Base-by-base conservation (phyloP, 2,113 vertebrate species). In the Macquaria ambigua region DNA sequence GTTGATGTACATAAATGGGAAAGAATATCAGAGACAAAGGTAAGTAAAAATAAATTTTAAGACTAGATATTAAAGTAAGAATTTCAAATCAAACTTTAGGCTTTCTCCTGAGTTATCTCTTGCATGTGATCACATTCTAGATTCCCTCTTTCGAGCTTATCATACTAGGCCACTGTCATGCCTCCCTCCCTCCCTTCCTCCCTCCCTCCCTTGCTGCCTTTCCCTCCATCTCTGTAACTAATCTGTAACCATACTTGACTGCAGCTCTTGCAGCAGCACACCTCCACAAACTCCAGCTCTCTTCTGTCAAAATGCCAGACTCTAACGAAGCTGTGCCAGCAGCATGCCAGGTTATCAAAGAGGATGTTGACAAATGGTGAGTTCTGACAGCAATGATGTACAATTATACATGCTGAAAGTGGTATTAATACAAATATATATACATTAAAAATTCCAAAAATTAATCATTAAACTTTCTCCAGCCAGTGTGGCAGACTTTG, bases 291-390 rank as follows among this genome's bases (percentile, higher is more conserved):
- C 82, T 43, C 67, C 78, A 81, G 76, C 85, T 85, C 85, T 63
- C 28, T 43, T 67, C 85, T 83, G 77, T 88, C 81, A 90, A 79
- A 79, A 94, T 94, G 94, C 93, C 90, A 82, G 88, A 90, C 56
- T 92, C 20, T 43, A 78, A 83, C 5, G 87, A 92, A 34, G 77
- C 84, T 2, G 86, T 78, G 41, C 93, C 94, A 69, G 93, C 93
- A 41, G 56, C 93, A 0, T 95, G 94, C 84, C 94, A 92, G 75
- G 79, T 93, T 50, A 95, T 95, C 87, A 94, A 88, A 70, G 89
- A 80, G 53, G 84, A 94, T 11, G 63, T 79, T 62, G 85, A 94
- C 62, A 94, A 92, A 85, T 94, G 94, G 94, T 95, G 87, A 95
- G 94, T 94, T 55, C 46, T 41, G 74, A 85, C 39, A 64, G 34